Conservation (phyloP, 2,113 vertebrate genomes). For the Halcyon malimbica region DNA sequence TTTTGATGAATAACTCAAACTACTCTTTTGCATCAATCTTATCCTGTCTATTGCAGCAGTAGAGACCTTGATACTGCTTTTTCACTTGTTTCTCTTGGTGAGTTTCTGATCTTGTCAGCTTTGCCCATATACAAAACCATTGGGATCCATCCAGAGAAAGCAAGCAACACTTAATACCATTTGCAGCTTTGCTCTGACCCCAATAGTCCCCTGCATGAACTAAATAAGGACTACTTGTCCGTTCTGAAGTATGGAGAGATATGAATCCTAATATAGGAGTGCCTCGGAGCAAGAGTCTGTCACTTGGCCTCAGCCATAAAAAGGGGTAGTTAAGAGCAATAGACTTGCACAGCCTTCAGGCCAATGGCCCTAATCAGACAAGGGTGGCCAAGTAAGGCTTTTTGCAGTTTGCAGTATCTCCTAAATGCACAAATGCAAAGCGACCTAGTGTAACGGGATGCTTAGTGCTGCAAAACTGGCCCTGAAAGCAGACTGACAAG, state of each 20-base stretch:
- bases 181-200: conserved; percentile 8
- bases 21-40: neutral
- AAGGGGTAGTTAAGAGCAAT: neutral
- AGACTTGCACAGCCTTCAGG: neutral
- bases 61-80: neutral
- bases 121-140: neutral
- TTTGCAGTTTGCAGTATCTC: neutral
- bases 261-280: conserved; percentile 66
- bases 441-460: neutral
- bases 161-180: neutral
- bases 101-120: neutral
- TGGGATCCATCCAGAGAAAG: conserved; percentile 37
- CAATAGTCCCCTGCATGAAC: neutral
- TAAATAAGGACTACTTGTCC: conserved; percentile 58
- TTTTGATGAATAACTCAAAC: neutral
- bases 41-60: neutral
- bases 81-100: neutral
- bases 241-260: conserved; percentile 2
- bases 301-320: conserved; percentile 16
- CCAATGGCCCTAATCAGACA: neutral
- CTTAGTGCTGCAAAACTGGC: neutral
- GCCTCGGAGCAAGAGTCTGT: neutral
- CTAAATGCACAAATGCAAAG: neutral
- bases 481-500: neutral
- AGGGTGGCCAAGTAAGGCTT: neutral